These are phyloP conservation scores for Noctuana brunneofusca DNA, from an alignment of 2,888 invertebrate species.

Conservation along the genomic window DNA sequence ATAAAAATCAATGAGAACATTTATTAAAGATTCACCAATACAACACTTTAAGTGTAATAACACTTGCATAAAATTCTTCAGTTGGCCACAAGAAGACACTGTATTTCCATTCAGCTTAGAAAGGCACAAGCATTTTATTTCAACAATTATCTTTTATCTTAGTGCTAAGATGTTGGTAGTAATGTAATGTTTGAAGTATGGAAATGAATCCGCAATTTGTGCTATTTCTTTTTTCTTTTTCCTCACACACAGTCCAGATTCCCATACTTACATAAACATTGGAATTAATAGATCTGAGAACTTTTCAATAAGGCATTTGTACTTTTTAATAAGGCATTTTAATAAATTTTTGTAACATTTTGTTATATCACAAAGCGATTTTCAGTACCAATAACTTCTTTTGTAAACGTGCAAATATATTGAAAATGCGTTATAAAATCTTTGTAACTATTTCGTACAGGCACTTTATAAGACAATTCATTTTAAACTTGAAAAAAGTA, in stretches of 20 bases:
- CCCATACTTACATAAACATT: too few relatives aligned
- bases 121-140: slow-evolving; percentile 17
- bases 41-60: slow-evolving; percentile 38
- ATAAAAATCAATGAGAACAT: slow-evolving; percentile 37
- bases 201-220: too few relatives aligned
- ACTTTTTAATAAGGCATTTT: too few relatives aligned
- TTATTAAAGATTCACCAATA: slow-evolving; percentile 41
- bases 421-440: not conserved
- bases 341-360: too few relatives aligned
- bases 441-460: not conserved
- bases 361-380: too few relatives aligned
- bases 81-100: slow-evolving; percentile 41
- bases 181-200: not conserved
- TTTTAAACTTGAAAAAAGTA: too few relatives aligned
- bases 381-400: too few relatives aligned
- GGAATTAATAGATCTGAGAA: too few relatives aligned
- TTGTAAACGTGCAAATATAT: not conserved
- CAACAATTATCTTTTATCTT: not conserved
- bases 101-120: slow-evolving; percentile 14
- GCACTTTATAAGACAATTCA: not conserved
- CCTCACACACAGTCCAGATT: too few relatives aligned
- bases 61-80: slow-evolving; percentile 32
- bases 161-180: not conserved
- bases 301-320: too few relatives aligned
- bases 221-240: too few relatives aligned